phyloP scores from a whole-genome alignment of 2,888 invertebrate species.

The Tridacna gigas region DNA sequence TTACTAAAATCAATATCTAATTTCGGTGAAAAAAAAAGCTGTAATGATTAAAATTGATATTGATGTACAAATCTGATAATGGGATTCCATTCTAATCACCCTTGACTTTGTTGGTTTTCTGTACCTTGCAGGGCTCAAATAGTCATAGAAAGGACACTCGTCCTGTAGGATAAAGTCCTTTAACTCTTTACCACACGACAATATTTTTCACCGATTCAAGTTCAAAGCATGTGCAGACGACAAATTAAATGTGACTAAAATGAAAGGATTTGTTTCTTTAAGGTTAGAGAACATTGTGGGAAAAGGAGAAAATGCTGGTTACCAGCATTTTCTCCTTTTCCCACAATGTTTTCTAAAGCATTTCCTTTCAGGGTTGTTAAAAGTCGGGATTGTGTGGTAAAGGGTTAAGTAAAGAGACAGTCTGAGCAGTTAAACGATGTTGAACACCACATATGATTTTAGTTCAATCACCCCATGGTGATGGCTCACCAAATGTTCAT shows the following conservation, averaged over 20 bases:
- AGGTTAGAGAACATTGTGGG: too few species aligned
- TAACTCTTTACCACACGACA: too few species aligned
- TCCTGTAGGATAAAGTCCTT: not conserved
- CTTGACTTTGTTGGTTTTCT: not conserved
- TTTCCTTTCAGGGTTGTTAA: too few species aligned
- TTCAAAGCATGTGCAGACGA: too few species aligned
- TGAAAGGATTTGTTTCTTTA: too few species aligned
- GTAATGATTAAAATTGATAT: constrained; percentile 16
- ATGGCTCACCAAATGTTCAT: too few species aligned
- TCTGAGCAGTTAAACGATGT: not conserved
- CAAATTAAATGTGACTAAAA: too few species aligned
- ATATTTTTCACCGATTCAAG: too few species aligned
- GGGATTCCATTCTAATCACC: not conserved
- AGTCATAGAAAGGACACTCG: too few species aligned
- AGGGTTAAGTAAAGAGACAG: too few species aligned
- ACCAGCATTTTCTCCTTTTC: constrained; percentile 9
- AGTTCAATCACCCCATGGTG: too few species aligned
- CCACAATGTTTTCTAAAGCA: not conserved
- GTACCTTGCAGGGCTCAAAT: not conserved
- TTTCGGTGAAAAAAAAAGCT: not conserved
- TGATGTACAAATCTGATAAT: not conserved
- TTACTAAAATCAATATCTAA: constrained; percentile 5
- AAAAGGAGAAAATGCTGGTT: constrained; percentile 2
- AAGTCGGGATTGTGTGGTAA: too few species aligned
- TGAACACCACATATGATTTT: not conserved